A percentile compares a stretch with the other conserved stretches of the same genome.
Conservation (phyloP, 2,888 invertebrate species). For the Bruchidius siliquastri region DNA sequence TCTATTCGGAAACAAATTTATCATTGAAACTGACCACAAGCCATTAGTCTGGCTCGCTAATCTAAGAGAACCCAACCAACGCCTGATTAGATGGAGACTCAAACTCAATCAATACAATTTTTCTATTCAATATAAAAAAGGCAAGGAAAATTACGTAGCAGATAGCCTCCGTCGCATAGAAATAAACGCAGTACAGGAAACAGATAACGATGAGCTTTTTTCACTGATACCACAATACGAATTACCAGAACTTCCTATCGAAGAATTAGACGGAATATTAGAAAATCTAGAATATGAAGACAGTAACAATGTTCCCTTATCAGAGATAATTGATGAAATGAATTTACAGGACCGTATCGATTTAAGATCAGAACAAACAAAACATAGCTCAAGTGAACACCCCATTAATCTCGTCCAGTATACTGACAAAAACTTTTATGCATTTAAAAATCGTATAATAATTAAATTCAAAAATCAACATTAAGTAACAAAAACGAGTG, state of each 20-base stretch:
- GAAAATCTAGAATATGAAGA: too few relatives aligned
- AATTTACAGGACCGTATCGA: too few relatives aligned
- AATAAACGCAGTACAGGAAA: not conserved
- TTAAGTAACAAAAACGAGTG: not conserved
- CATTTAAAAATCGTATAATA: not conserved
- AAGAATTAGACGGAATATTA: too few relatives aligned
- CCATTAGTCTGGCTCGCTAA: conserved; percentile 23
- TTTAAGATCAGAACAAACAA: too few relatives aligned
- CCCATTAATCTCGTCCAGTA: not conserved
- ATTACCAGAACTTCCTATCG: too few relatives aligned
- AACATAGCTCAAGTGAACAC: too few relatives aligned
- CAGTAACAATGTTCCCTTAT: too few relatives aligned
- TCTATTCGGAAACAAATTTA: conserved; percentile 7
- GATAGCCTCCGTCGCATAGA: conserved; percentile 11
- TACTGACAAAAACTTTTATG: not conserved
- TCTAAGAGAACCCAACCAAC: conserved; percentile 19
- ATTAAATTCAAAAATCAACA: not conserved
- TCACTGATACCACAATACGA: too few relatives aligned
- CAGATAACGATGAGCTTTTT: too few relatives aligned
- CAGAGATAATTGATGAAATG: too few relatives aligned
- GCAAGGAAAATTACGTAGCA: conserved; percentile 11
- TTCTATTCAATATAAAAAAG: conserved; percentile 14
- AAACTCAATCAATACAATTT: conserved; percentile 16
- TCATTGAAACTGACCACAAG: conserved; percentile 21
- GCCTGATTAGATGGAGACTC: conserved; percentile 15